phyloP scores from a whole-genome alignment of 2,113 vertebrate species.

The Cyprinodon variegatus region DNA sequence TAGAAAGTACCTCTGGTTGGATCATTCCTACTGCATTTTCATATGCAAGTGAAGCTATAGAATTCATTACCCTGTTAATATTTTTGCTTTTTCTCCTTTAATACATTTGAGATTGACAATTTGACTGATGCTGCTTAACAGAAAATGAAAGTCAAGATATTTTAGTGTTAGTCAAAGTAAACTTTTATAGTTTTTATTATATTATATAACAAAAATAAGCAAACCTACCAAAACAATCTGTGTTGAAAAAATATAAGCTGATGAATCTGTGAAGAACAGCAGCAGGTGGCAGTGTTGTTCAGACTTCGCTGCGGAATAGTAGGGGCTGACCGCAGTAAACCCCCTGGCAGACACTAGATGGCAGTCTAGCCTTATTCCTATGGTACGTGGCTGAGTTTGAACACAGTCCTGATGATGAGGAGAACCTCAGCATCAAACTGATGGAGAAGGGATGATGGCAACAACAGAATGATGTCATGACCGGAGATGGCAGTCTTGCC shows the following conservation, averaged over 20 bases:
- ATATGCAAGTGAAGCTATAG: not conserved
- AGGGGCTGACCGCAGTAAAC: constrained; percentile 4
- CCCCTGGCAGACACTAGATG: constrained; percentile 65
- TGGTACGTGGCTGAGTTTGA: constrained; percentile 34
- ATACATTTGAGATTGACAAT: not conserved
- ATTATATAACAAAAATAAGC: not conserved
- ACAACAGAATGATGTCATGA: constrained; percentile 21
- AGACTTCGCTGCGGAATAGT: constrained; percentile 5
- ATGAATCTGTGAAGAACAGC: constrained; percentile 18
- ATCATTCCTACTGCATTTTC: no score
- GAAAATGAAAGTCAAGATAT: not conserved
- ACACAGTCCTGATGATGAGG: constrained; percentile 41
- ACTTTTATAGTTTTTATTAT: no score
- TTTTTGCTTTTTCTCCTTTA: not conserved
- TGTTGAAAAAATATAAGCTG: constrained; percentile 1
- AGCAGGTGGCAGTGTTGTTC: constrained; percentile 68
- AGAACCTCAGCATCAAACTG: constrained; percentile 45
- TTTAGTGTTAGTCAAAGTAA: no score
- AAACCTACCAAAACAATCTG: not conserved
- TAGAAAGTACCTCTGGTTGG: not conserved
- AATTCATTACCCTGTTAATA: not conserved
- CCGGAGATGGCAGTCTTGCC: constrained; percentile 74
- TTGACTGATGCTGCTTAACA: not conserved
- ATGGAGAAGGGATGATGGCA: constrained; percentile 20
- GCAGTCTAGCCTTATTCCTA: constrained; percentile 63